phyloP scores from a whole-genome alignment of 2,888 invertebrate species.

The Aquatica leii region DNA sequence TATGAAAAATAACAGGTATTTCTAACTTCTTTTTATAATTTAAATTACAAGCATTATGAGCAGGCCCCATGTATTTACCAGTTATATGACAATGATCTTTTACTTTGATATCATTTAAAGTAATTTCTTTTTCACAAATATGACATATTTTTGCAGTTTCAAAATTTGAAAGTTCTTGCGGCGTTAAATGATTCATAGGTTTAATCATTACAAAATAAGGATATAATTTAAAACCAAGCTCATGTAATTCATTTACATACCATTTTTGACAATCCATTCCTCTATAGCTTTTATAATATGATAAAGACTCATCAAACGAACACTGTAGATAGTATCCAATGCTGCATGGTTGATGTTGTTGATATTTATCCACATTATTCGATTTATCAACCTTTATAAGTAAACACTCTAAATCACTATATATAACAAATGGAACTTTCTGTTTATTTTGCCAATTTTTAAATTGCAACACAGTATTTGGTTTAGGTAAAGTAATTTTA shows the following conservation, averaged over 20 bases:
- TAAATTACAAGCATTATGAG: too few relatives aligned
- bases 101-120: too few relatives aligned
- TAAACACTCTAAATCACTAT: constrained; percentile 31
- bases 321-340: constrained; percentile 41
- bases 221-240: neutral
- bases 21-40: too few relatives aligned
- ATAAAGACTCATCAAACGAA: neutral
- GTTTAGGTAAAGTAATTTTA: neutral
- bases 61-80: too few relatives aligned
- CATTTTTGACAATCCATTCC: neutral
- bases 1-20: neutral
- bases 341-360: constrained; percentile 37
- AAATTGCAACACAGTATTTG: constrained; percentile 22
- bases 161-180: neutral
- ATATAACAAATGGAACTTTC: constrained; percentile 29
- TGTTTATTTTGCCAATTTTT: constrained; percentile 27
- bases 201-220: neutral
- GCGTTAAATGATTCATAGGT: neutral
- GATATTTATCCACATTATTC: constrained; percentile 18
- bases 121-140: neutral
- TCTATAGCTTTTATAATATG: constrained; percentile 5
- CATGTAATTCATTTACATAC: constrained; percentile 7
- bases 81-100: too few relatives aligned
- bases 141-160: neutral
- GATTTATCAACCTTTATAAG: neutral